Conservation (phyloP, 2,888 invertebrate species). For the Melanophora roralis region DNA sequence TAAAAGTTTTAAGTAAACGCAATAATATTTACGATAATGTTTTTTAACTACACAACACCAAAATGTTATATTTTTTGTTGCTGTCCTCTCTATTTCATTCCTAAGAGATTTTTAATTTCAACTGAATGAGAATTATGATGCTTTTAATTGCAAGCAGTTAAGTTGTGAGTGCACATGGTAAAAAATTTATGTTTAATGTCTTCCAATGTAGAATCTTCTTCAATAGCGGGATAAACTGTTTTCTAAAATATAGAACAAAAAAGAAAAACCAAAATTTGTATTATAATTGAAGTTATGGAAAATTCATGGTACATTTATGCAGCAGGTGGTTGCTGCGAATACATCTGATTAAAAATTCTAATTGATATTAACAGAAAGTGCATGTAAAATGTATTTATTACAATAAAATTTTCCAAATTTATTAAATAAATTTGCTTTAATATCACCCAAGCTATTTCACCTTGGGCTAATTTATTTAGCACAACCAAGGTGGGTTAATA, state of each 20-base stretch:
- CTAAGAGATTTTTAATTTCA: neutral
- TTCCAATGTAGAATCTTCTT: slow-evolving; percentile 71
- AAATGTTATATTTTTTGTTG: slow-evolving; percentile 2
- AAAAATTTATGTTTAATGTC: slow-evolving; percentile 75
- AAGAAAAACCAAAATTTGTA: neutral
- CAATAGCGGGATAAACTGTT: slow-evolving; percentile 73
- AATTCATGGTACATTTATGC: too few species aligned
- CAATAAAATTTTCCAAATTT: too few species aligned
- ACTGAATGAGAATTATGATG: neutral
- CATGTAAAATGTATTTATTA: too few species aligned
- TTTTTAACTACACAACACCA: slow-evolving; percentile 33
- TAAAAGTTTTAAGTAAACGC: slow-evolving; percentile 48
- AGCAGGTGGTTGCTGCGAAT: too few species aligned
- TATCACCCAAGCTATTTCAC: too few species aligned
- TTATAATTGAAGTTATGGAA: too few species aligned
- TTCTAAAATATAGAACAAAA: slow-evolving; percentile 66
- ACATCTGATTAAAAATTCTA: too few species aligned
- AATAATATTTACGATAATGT: neutral
- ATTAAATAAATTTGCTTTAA: too few species aligned
- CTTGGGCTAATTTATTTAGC: too few species aligned
- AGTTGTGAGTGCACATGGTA: slow-evolving; percentile 67
- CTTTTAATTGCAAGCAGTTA: slow-evolving; percentile 50
- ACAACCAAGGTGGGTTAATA: too few species aligned
- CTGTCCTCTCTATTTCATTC: neutral
- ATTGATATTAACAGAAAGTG: too few species aligned